Conservation (phyloP, 1,140 invertebrate species). For the Anagrus nilaparvatae region DNA sequence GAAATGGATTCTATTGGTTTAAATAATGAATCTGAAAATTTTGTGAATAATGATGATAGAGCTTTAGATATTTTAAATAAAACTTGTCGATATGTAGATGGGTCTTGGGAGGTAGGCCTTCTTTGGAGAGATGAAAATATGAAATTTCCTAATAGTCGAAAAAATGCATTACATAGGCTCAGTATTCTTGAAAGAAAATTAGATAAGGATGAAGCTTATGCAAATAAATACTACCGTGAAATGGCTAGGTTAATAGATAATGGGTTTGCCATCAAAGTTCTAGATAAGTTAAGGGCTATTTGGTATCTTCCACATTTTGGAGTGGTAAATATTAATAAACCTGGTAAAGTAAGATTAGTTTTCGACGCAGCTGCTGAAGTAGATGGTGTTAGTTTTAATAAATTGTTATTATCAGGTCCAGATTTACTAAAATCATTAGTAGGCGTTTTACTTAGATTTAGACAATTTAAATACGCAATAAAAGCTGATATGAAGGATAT, state of each 20-base stretch:
- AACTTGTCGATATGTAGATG: background rate
- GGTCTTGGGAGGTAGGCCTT: slow-evolving; percentile 14
- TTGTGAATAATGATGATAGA: background rate
- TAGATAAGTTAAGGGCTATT: background rate
- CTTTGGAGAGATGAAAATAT: slow-evolving; percentile 8
- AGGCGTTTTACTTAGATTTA: slow-evolving; percentile 26
- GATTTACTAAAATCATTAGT: slow-evolving; percentile 21
- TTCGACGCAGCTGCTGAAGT: slow-evolving; percentile 23
- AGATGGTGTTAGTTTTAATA: slow-evolving; percentile 20
- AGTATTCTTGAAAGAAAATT: slow-evolving; percentile 10
- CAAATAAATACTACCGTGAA: slow-evolving; percentile 8
- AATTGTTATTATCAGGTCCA: slow-evolving; percentile 23
- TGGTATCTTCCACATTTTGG: slow-evolving; percentile 26
- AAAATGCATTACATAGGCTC: slow-evolving; percentile 2
- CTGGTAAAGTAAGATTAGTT: slow-evolving; percentile 20
- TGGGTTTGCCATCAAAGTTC: slow-evolving; percentile 12
- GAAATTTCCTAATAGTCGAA: background rate
- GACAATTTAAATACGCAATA: slow-evolving; percentile 20
- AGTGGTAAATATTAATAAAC: slow-evolving; percentile 22
- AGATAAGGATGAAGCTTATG: slow-evolving; percentile 2
- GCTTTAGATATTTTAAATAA: slow-evolving; percentile 2
- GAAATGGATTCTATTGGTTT: background rate
- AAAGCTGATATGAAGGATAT: slow-evolving; percentile 31
- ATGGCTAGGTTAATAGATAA: slow-evolving; percentile 11
- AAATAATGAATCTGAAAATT: background rate